Evolutionary conservation across 2,888 invertebrate genomes (phyloP).

Genomic region (Altica lythri): DNA sequence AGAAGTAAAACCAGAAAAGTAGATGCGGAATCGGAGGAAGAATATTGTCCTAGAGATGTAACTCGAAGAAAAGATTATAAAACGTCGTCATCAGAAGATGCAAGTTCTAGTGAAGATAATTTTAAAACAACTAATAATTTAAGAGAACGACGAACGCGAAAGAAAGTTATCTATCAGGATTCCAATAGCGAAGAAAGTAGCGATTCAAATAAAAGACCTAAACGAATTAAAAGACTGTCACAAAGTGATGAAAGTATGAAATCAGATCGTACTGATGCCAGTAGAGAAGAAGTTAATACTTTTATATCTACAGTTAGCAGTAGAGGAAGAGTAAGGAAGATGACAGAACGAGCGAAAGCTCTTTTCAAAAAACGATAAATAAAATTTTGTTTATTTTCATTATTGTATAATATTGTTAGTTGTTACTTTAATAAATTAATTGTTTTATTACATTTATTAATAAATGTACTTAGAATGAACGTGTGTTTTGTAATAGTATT

Average conservation of each 20-base stretch:
- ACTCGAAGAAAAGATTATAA: conserved; percentile 36
- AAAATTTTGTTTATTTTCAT: too few species aligned
- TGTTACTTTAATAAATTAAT: too few species aligned
- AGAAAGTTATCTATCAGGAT: conserved; percentile 41
- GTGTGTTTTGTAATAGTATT: too few species aligned
- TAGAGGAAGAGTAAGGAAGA: conserved; percentile 81
- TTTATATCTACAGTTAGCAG: conserved; percentile 67
- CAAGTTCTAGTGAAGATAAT: conserved; percentile 38
- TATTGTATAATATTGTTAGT: too few species aligned
- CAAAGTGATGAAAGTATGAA: conserved; percentile 42
- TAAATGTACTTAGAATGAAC: too few species aligned
- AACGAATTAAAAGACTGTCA: conserved; percentile 26
- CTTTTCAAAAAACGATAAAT: conserved; percentile 48
- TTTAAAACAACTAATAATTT: conserved; percentile 38
- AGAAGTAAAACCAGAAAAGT: conserved; percentile 4
- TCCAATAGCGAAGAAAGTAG: conserved; percentile 32
- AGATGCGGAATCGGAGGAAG: conserved; percentile 20
- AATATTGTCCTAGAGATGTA: conserved; percentile 36
- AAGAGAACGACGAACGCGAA: conserved; percentile 37
- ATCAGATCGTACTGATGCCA: conserved; percentile 10
- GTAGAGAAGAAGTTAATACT: conserved; percentile 38
- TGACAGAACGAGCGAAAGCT: conserved; percentile 79
- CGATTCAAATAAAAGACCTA: conserved; percentile 17
- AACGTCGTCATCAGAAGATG: conserved; percentile 43
- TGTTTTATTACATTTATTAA: too few species aligned